Evolutionary conservation across 2,888 invertebrate genomes (phyloP).

Genomic region (Rhagium mordax): DNA sequence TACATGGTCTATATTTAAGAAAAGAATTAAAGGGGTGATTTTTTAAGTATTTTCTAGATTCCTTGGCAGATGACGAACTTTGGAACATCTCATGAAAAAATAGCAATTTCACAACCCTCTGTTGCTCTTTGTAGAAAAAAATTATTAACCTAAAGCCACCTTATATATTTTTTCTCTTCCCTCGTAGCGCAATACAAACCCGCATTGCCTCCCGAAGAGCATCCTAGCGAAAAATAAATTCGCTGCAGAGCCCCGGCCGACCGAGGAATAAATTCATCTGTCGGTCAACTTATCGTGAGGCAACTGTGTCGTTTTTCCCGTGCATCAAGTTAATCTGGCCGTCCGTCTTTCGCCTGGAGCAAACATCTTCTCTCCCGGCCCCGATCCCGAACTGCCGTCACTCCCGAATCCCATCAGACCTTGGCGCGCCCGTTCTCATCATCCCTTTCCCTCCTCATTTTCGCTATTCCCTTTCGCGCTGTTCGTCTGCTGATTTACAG

Average conservation of each 20-base stretch:
- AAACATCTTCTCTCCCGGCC: background rate
- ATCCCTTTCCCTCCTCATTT: constrained; percentile 59
- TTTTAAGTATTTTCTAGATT: too few relatives aligned
- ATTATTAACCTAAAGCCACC: too few relatives aligned
- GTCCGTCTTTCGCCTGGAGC: background rate
- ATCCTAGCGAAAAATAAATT: background rate
- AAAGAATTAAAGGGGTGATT: too few relatives aligned
- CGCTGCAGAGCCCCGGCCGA: background rate
- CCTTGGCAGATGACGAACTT: too few relatives aligned
- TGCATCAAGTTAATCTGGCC: background rate
- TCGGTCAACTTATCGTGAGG: constrained; percentile 11
- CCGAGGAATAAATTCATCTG: constrained; percentile 18
- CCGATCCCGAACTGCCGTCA: constrained; percentile 12
- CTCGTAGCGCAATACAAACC: background rate
- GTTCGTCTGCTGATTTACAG: constrained; percentile 59
- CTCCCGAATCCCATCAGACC: constrained; percentile 51
- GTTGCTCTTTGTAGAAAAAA: too few relatives aligned
- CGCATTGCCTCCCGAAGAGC: background rate
- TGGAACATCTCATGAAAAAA: too few relatives aligned
- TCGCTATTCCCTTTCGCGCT: constrained; percentile 56
- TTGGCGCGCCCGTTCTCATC: constrained; percentile 54
- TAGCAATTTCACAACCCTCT: too few relatives aligned
- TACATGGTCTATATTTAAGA: too few relatives aligned
- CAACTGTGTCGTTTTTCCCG: background rate
- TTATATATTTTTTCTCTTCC: background rate